Conservation (phyloP, 2,113 vertebrate genomes). For the Pangasianodon hypophthalmus region DNA sequence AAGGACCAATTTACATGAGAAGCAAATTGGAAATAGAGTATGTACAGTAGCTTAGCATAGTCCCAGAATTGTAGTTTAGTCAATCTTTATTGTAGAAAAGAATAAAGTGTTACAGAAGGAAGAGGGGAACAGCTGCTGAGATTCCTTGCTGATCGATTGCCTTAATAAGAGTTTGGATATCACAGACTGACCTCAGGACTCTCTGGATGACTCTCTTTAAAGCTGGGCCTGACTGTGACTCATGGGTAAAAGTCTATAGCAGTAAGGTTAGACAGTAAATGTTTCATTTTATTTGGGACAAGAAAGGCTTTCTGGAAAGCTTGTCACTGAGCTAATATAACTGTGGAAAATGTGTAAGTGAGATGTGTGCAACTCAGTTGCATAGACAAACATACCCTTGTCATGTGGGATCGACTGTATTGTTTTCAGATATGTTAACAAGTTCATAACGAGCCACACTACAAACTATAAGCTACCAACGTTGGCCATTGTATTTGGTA, state of each 20-base stretch:
- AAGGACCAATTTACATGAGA: not conserved
- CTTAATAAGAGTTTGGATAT: slow-evolving; percentile 33
- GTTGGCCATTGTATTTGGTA: not conserved
- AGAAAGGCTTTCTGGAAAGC: not conserved
- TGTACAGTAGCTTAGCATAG: not conserved
- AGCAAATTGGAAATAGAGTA: not conserved
- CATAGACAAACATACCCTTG: not conserved
- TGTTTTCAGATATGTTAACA: not conserved
- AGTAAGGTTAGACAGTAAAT: slow-evolving; percentile 7
- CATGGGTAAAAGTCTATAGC: slow-evolving; percentile 22
- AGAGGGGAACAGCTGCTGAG: not conserved
- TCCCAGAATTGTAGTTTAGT: not conserved
- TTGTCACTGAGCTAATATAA: not conserved
- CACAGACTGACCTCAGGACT: slow-evolving; percentile 21
- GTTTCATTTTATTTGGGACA: slow-evolving; percentile 21
- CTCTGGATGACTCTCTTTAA: slow-evolving; percentile 8
- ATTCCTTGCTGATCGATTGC: slow-evolving; percentile 12
- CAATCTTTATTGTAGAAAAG: not conserved
- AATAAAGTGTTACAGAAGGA: not conserved
- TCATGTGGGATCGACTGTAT: not conserved
- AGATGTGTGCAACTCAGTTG: not conserved
- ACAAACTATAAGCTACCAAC: not conserved
- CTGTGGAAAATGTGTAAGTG: not conserved
- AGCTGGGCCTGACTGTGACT: not conserved
- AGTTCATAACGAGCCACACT: not conserved